Evolutionary conservation across 2,888 invertebrate genomes (phyloP), one percentile per base, ranked within the genome.

Genomic region (Byasa hedistus): DNA sequence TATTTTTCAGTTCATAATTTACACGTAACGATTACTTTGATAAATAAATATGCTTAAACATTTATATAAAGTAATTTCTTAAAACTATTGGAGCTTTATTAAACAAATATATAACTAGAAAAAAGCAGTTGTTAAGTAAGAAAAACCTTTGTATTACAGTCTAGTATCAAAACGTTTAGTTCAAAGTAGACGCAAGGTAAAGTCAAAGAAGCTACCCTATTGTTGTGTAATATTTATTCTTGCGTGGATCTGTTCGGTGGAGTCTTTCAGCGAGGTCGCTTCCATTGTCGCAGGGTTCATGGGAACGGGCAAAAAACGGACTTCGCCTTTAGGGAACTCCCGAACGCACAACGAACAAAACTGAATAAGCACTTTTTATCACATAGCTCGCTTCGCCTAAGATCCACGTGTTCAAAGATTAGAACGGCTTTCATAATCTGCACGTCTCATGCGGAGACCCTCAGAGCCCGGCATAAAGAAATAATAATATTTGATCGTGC

Each of bases 151-250:
- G 19, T 44, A 19, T 36, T 58, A 1, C 19, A 57, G 21, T 52
- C 59, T 78, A 82, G 78, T 81, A 84, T 81, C 87, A 89, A 87
- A 69, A 80, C 66, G 4, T 2, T 12, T 68, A 2, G 10, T 19
- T 61, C 73, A 22, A 19, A 51, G 64, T 75, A 74, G 66, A 78
- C 68, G 64, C 77, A 79, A 83, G 75, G 77, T 79, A 82, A 89
- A 90, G 91, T 89, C 90, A 91, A 89, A 89, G 91, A 87, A 87
- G 86, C 87, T 80, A 86, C 85, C 85, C 91, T 81, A 91, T 91
- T 91, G 91, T 91, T 84, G 79, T 76, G 76, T 78, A 85, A 89
- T 91, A 91, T 91, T 91, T 91, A 91, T 91, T 90, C 91, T 89
- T 89, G 89, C 86, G 85, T 86, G 84, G 89, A 88, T 91, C 87